Evolutionary conservation across 2,797 vertebrate genomes (phyloP).

Genomic region (Yasuhikotakia modesta): DNA sequence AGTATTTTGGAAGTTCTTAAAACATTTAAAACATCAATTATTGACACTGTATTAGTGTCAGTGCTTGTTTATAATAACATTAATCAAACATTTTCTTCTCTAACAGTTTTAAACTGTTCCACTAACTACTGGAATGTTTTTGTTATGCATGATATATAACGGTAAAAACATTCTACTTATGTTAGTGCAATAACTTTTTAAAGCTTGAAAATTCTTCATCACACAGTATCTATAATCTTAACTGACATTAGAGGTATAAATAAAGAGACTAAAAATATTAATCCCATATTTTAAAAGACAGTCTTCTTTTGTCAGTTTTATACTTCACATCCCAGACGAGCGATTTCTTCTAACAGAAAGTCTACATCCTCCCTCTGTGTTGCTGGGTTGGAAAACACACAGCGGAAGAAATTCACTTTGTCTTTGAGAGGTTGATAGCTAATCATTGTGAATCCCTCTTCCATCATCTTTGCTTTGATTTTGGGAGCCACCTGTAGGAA

Average conservation of each 20-base stretch:
- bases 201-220: background rate
- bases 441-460: constrained; percentile 70
- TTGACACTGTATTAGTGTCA: too few relatives aligned
- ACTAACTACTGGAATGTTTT: too few relatives aligned
- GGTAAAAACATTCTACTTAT: too few relatives aligned
- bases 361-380: constrained; percentile 70
- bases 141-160: too few relatives aligned
- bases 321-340: constrained; percentile 67
- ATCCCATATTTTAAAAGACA: background rate
- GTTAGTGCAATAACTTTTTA: too few relatives aligned
- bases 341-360: constrained; percentile 75
- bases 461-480: constrained; percentile 77
- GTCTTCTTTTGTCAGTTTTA: constrained; percentile 36
- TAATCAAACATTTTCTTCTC: too few relatives aligned
- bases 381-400: constrained; percentile 76
- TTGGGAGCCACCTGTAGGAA: constrained; percentile 69
- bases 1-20: too few relatives aligned
- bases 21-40: too few relatives aligned
- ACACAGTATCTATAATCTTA: background rate
- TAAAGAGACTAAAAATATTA: background rate
- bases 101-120: too few relatives aligned
- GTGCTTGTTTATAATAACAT: too few relatives aligned
- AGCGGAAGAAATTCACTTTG: constrained; percentile 76
- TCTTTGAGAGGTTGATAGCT: constrained; percentile 70
- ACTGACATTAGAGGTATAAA: background rate